phyloP scores from a whole-genome alignment of 2,113 vertebrate species.

The Microcebus griseorufus region DNA sequence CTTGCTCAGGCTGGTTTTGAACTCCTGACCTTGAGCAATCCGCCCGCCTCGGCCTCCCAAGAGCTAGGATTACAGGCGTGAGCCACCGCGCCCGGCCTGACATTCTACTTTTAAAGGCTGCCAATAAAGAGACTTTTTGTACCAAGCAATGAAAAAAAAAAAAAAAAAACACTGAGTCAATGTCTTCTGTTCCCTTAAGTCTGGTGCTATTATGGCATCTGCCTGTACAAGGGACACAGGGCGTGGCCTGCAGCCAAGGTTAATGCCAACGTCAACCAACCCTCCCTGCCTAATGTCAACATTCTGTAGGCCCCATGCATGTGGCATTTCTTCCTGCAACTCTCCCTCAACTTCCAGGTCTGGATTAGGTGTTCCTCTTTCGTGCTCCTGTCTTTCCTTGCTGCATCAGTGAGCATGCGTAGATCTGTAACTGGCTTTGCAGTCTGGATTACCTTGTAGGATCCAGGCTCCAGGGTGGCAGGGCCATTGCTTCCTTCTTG shows the following conservation, averaged over 20 bases:
- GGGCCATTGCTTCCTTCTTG: neutral
- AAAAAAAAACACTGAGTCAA: neutral
- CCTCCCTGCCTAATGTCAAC: neutral
- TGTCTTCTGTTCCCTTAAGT: neutral
- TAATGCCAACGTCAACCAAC: neutral
- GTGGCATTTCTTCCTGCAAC: constrained; percentile 7
- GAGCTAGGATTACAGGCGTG: too few relatives aligned
- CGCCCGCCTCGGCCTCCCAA: too few relatives aligned
- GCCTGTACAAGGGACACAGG: rapidly evolving
- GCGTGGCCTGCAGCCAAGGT: neutral
- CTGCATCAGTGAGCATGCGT: neutral
- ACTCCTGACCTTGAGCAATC: too few relatives aligned
- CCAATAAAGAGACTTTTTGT: neutral
- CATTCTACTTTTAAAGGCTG: neutral
- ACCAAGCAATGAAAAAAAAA: neutral
- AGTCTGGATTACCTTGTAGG: neutral
- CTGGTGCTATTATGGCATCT: neutral
- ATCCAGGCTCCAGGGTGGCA: neutral
- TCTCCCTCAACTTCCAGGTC: neutral
- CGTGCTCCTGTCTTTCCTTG: neutral
- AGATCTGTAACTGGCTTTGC: too few relatives aligned
- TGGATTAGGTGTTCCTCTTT: neutral
- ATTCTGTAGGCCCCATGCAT: neutral
- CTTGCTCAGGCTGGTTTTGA: too few relatives aligned
- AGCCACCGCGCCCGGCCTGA: too few relatives aligned